These are phyloP conservation scores for Neogobius melanostomus DNA, from an alignment of 2,113 vertebrate genomes.

Conservation along the genomic window DNA sequence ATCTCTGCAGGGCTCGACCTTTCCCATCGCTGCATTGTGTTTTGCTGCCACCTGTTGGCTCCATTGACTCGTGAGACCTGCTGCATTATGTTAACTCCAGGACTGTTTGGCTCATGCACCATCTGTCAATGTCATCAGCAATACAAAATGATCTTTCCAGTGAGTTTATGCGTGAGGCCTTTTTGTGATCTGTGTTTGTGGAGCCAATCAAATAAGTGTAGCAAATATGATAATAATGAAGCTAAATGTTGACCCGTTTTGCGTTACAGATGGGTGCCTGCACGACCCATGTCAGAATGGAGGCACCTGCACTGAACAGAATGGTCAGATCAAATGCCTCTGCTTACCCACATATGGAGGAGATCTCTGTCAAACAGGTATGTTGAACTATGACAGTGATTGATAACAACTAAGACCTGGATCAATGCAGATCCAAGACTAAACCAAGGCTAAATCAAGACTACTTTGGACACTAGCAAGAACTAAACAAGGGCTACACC, in stretches of 20 bases:
- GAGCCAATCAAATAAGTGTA: too few relatives aligned
- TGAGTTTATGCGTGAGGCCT: not conserved
- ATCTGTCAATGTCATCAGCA: not conserved
- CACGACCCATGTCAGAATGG: constrained; percentile 89
- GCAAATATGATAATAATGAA: too few relatives aligned
- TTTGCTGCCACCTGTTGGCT: constrained; percentile 51
- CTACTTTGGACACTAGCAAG: too few relatives aligned
- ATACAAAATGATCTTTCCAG: not conserved
- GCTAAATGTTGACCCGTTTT: constrained; percentile 27
- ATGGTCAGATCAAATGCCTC: constrained; percentile 74
- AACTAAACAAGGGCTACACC: too few relatives aligned
- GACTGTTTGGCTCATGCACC: not conserved
- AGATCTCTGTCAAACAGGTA: constrained; percentile 84
- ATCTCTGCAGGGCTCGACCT: not conserved
- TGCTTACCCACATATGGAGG: constrained; percentile 92
- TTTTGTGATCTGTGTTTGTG: too few relatives aligned
- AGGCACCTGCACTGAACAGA: constrained; percentile 85
- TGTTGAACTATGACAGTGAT: constrained; percentile 2
- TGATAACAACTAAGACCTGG: not conserved
- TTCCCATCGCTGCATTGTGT: constrained; percentile 14
- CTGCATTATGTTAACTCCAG: not conserved
- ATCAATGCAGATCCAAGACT: too few relatives aligned
- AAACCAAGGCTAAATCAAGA: too few relatives aligned
- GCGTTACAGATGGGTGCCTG: constrained; percentile 84
- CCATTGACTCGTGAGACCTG: not conserved